Evolutionary conservation across 2,888 invertebrate genomes (phyloP), one percentile per base, ranked within the genome.

Genomic region (Diarsia rubi): DNA sequence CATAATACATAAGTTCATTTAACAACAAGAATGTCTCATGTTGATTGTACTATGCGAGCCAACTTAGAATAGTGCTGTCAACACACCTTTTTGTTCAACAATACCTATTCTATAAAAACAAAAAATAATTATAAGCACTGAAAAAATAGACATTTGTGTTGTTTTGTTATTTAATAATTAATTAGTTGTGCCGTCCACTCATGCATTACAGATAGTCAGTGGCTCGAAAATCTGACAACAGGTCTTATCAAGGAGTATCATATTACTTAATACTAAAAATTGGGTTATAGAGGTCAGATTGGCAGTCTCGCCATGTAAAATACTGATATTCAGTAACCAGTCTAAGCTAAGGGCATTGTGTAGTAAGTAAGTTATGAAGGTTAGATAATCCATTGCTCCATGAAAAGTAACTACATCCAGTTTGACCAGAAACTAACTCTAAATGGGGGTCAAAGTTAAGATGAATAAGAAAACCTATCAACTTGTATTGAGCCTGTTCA

Each of bases 21-120:
- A 1, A n/a, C 37, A 45, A 4, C 59, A 77, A 52, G 19, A 76
- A 60, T 69, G n/a, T 44, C 12, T 16, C 1, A 52, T 49, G 44
- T n/a, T n/a, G n/a, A n/a, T n/a, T n/a, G n/a, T n/a, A n/a, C n/a
- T n/a, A n/a, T n/a, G n/a, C n/a, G n/a, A n/a, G n/a, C n/a, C n/a
- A n/a, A n/a, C n/a, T n/a, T n/a, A n/a, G n/a, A n/a, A n/a, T n/a
- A n/a, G n/a, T n/a, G n/a, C n/a, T n/a, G n/a, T n/a, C n/a, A n/a
- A n/a, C n/a, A n/a, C n/a, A n/a, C n/a, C n/a, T n/a, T n/a, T n/a
- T n/a, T n/a, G n/a, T n/a, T n/a, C 12, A 42, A 2, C 16, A 72
- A 27, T 37, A 60, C 6, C 1, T 42, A 14, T n/a, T 9, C n/a
- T 45, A 69, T 3, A 5, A 6, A 31, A 21, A 8, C 12, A 62